These are phyloP conservation scores for Anhinga rufa DNA, from an alignment of 2,113 vertebrate species.

Conservation along the genomic window DNA sequence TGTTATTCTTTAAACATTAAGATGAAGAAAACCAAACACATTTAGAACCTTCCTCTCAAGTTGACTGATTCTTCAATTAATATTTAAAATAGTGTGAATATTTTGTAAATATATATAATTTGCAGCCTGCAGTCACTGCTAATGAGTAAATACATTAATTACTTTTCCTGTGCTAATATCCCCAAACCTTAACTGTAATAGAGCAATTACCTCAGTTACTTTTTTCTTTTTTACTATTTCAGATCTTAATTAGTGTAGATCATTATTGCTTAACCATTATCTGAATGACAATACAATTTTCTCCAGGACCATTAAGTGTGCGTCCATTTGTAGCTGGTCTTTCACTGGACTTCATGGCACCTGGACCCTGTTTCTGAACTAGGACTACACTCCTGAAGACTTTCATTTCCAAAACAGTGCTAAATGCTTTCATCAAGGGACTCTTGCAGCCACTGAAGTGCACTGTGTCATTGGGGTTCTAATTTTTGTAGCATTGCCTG, in stretches of 20 bases:
- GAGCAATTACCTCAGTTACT: not conserved
- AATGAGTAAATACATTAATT: not conserved
- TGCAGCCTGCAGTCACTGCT: not conserved
- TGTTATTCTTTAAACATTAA: not conserved
- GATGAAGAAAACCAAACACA: not conserved
- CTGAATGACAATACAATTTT: not conserved
- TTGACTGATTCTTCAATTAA: not conserved
- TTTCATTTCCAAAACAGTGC: not conserved
- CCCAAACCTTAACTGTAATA: not conserved
- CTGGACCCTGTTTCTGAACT: not conserved
- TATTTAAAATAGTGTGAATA: not conserved
- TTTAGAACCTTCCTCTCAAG: not conserved
- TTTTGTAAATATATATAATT: not conserved
- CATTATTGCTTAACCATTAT: not conserved
- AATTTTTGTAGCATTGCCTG: not conserved
- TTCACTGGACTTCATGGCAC: not conserved
- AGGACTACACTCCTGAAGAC: not conserved
- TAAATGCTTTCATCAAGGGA: not conserved
- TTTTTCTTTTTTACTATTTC: not conserved
- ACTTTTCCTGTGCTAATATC: not conserved
- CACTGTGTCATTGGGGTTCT: not conserved
- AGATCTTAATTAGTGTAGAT: not conserved
- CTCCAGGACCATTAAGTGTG: not conserved
- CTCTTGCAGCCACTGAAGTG: not conserved
- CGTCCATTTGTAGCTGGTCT: not conserved